These are phyloP conservation scores for Umimayanthus chanpuru DNA, from an alignment of 92 coral and sea anemone species.

Conservation along the genomic window DNA sequence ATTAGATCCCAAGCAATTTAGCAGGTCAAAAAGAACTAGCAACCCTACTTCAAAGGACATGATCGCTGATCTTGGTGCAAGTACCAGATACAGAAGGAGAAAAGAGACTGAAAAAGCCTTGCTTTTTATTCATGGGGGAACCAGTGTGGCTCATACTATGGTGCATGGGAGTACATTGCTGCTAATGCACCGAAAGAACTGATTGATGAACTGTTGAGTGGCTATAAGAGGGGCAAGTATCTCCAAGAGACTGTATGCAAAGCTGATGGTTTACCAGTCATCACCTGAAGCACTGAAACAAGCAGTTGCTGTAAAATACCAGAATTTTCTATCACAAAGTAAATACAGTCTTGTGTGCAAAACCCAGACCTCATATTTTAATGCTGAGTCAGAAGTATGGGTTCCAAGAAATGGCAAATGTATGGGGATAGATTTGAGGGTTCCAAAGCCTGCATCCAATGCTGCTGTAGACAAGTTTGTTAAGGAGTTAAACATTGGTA, in stretches of 20 bases:
- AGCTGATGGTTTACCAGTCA: slow-evolving; percentile 39
- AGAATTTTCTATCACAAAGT: slow-evolving; percentile 21
- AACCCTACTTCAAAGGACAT: slow-evolving; percentile 50
- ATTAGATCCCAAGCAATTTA: slow-evolving; percentile 51
- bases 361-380: no score
- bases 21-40: slow-evolving; percentile 43
- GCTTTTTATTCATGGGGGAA: slow-evolving; percentile 71
- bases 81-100: slow-evolving; percentile 62
- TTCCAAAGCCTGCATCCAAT: no score
- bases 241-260: slow-evolving; percentile 55
- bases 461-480: no score
- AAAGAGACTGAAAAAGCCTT: slow-evolving; percentile 67
- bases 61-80: slow-evolving; percentile 43
- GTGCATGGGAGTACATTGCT: slow-evolving; percentile 70
- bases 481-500: no score
- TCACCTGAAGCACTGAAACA: slow-evolving; percentile 54
- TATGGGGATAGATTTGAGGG: no score
- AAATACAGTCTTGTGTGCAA: no score
- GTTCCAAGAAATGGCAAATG: no score
- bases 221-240: slow-evolving; percentile 56
- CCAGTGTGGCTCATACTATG: slow-evolving; percentile 61
- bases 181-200: slow-evolving; percentile 75
- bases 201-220: slow-evolving; percentile 51
- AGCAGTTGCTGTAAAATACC: slow-evolving; percentile 43
- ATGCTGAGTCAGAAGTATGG: no score